Base-by-base conservation (phyloP, 2,113 vertebrate genomes). In the Campylorhamphus procurvoides region DNA sequence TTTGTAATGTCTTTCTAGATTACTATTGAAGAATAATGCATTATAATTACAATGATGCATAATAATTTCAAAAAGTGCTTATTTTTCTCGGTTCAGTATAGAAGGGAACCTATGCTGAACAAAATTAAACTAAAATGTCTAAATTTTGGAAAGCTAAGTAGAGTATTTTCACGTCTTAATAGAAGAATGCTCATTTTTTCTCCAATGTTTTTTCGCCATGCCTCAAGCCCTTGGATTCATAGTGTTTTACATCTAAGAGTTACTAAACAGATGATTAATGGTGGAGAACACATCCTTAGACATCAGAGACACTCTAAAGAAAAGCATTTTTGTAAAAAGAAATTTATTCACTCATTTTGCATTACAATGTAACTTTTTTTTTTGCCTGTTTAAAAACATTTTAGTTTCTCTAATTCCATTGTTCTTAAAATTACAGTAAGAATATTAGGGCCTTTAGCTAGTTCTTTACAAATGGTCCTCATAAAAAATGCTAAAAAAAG, bases 401-500 rank as follows among this genome's bases (percentile, higher is more conserved):
- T 84, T 20, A 2, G 1, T 56, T 75, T 87, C 39, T 81, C 35
- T 71, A 24, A 68, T n/a, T 47, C 25, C 7, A 31, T 52, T 75
- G 18, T 85, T 73, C 33, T 85, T 72, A 18, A 35, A 53, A 60
- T 73, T 89, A 73, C 5, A 76, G 68, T 89, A 90, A 40, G 84
- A 80, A 91, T 90, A 12, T 55, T 72, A 89, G 10, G 3, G 27
- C 42, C n/a, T 50, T 77, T 91, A 94, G 42, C 23, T 64, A 29
- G 68, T 46, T 83, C 44, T 94, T 84, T 87, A 71, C 40, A 90
- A 91, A 87, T 47, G 9, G 2, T 91, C 46, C 73, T 89, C 49
- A 92, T 89, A 79, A 66, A 94, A 94, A 96, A 91, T 49, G 22
- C n/a, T 90, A 62, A 93, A 96, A 95, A 49, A 44, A 16, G 18